These are phyloP conservation scores for Tinea semifulvella DNA, from an alignment of 2,888 invertebrate genomes.

Conservation along the genomic window DNA sequence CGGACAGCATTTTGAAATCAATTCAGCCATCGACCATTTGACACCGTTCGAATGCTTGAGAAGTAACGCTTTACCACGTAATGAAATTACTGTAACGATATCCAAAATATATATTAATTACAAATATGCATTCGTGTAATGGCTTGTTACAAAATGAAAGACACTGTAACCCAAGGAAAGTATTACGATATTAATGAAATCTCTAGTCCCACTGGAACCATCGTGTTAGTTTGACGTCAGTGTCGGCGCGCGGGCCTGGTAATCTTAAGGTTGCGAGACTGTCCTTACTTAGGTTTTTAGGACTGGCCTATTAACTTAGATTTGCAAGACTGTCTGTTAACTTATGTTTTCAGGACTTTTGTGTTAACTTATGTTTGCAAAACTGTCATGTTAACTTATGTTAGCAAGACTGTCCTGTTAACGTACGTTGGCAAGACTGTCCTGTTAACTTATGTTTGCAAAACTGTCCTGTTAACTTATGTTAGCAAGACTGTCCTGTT, in stretches of 20 bases:
- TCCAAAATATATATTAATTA: slow-evolving; percentile 56
- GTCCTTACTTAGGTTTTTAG: no score
- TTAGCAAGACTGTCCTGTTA: no score
- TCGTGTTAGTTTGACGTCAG: slow-evolving; percentile 39
- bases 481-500: no score
- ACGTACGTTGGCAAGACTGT: no score
- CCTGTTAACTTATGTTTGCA: no score
- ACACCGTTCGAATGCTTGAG: slow-evolving; percentile 43
- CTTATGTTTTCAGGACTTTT: no score
- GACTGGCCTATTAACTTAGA: no score
- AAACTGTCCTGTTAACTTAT: no score
- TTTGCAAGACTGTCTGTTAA: no score
- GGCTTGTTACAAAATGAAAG: slow-evolving; percentile 66
- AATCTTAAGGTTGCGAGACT: no score
- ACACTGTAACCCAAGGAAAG: slow-evolving; percentile 70
- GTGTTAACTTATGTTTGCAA: no score
- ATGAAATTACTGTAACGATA: slow-evolving; percentile 67
- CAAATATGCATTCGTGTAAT: slow-evolving; percentile 70
- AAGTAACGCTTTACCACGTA: slow-evolving; percentile 61
- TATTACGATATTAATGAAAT: slow-evolving; percentile 69
- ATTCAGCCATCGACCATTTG: slow-evolving; percentile 22
- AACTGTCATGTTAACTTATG: no score
- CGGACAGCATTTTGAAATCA: slow-evolving; percentile 20
- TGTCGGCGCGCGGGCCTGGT: slow-evolving; percentile 24
- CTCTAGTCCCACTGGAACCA: slow-evolving; percentile 74